phyloP scores from a whole-genome alignment of 2,113 vertebrate genomes.

The Erythrolamprus reginae region DNA sequence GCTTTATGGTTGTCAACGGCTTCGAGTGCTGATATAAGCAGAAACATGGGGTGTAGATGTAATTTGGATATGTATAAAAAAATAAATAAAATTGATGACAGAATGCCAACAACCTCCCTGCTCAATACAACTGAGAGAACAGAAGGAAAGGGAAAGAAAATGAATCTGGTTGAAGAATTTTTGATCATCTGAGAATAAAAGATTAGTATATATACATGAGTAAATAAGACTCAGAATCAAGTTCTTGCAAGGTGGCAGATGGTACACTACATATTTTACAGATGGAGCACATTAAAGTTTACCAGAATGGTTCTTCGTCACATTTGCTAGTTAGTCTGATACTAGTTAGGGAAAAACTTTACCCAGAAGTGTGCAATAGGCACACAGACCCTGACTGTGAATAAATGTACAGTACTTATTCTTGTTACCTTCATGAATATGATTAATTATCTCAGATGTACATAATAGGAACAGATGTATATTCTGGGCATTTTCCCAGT shows the following conservation, averaged over 20 bases:
- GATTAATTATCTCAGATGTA: rapidly evolving
- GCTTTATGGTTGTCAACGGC: background rate
- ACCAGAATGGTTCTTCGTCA: background rate
- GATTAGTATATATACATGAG: background rate
- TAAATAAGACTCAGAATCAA: constrained; percentile 31
- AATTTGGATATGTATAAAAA: background rate
- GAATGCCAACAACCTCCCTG: rapidly evolving
- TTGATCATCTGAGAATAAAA: constrained; percentile 2
- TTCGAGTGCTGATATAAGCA: background rate
- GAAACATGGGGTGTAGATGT: background rate
- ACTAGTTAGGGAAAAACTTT: constrained; percentile 6
- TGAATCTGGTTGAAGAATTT: background rate
- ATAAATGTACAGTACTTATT: rapidly evolving
- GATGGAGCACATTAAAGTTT: constrained; percentile 31
- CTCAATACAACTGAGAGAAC: background rate
- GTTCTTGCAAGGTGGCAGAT: constrained; percentile 4
- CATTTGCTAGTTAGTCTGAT: background rate
- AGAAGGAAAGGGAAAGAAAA: constrained; percentile 19
- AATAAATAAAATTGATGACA: background rate
- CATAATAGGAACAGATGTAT: constrained; percentile 19
- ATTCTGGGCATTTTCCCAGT: constrained; percentile 4
- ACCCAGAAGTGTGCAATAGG: background rate
- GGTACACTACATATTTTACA: background rate
- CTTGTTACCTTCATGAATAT: background rate
- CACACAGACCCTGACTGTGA: background rate